These are phyloP conservation scores for Melinopterus prodromus DNA, from an alignment of 2,888 invertebrate genomes.

Conservation along the genomic window DNA sequence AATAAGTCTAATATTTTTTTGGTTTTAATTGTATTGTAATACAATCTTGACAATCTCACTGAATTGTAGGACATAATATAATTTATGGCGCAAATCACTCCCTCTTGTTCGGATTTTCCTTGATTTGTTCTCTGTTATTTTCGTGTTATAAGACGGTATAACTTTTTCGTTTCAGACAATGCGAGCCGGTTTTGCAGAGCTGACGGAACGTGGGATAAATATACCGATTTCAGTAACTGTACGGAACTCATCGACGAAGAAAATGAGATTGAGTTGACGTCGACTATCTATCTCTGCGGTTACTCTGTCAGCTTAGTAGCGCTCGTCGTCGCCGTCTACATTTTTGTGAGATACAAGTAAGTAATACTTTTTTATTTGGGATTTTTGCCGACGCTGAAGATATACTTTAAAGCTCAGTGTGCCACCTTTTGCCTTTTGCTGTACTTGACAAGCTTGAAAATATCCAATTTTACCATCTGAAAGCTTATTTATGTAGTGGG, in stretches of 20 bases:
- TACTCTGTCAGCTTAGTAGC: conserved; percentile 83
- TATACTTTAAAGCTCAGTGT: not conserved
- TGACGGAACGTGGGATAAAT: conserved; percentile 81
- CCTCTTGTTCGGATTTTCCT: no score
- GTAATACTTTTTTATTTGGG: conserved; percentile 52
- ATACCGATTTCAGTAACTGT: conserved; percentile 77
- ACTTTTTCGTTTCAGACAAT: conserved; percentile 71
- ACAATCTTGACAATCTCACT: no score
- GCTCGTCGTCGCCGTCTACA: conserved; percentile 79
- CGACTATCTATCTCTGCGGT: conserved; percentile 83
- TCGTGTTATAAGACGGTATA: no score
- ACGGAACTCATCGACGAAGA: conserved; percentile 56
- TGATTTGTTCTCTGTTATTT: no score
- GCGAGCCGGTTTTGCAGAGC: conserved; percentile 78
- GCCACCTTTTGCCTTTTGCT: not conserved
- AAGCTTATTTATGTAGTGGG: no score
- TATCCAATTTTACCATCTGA: no score
- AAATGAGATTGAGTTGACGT: conserved; percentile 68
- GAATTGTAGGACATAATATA: no score
- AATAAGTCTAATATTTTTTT: no score
- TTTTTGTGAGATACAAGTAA: conserved; percentile 89
- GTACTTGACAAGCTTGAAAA: not conserved
- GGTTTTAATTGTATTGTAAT: no score
- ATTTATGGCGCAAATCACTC: no score
- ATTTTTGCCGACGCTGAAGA: conserved; percentile 1